Evolutionary conservation across 2,797 vertebrate species (phyloP).

Genomic region (Parauchenoglanis ngamensis): DNA sequence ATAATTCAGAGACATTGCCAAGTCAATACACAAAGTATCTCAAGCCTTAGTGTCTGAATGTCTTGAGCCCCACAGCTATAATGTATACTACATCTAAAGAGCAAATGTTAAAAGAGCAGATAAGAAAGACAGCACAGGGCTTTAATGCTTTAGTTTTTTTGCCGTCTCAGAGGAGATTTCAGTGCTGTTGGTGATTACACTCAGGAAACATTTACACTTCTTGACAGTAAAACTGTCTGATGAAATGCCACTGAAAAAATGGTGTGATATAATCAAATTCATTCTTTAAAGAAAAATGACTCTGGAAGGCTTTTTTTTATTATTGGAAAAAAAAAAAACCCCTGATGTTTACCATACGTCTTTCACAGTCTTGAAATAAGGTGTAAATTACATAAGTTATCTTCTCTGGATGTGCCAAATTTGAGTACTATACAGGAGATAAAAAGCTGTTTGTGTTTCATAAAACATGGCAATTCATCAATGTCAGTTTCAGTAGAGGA

Average conservation of each 20-base stretch:
- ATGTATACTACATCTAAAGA: background rate
- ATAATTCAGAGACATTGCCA: background rate
- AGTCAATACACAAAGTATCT: background rate
- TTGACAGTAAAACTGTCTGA: constrained; percentile 29
- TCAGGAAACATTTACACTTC: constrained; percentile 16
- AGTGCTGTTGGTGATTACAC: constrained; percentile 22
- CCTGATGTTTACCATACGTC: background rate
- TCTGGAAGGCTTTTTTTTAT: background rate
- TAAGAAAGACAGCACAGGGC: background rate
- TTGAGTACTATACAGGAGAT: background rate
- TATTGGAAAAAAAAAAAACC: background rate
- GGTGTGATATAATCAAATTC: constrained; percentile 30
- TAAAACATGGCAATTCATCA: constrained; percentile 24
- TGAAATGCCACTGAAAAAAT: constrained; percentile 25
- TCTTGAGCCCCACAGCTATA: background rate
- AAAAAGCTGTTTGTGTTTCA: background rate
- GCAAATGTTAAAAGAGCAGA: background rate
- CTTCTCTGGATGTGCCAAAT: constrained; percentile 6
- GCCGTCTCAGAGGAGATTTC: constrained; percentile 4
- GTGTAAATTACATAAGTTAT: constrained; percentile 33
- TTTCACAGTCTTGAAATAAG: constrained; percentile 21
- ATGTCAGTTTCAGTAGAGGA: background rate
- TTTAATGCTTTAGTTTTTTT: background rate
- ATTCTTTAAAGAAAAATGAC: constrained; percentile 19
- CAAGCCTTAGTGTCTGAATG: background rate